Evolutionary conservation across 2,113 vertebrate genomes (phyloP).

Genomic region (Turdus rufiventris): DNA sequence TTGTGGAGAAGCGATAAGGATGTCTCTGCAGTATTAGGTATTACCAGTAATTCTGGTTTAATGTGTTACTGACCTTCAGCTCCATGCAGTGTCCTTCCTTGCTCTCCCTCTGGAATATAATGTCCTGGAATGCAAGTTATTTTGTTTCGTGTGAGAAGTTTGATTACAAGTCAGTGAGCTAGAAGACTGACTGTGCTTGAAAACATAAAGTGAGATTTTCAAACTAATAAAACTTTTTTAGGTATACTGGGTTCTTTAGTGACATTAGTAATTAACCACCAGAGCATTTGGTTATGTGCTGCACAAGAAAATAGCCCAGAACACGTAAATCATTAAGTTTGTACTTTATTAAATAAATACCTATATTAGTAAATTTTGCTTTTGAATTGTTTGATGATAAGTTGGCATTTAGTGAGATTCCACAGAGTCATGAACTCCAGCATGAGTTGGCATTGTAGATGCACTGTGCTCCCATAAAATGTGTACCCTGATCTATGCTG

Average conservation of each 20-base stretch:
- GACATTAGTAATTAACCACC: background rate
- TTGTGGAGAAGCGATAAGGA: background rate
- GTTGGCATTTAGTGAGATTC: background rate
- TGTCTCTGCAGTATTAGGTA: background rate
- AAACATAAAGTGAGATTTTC: background rate
- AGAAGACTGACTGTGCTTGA: background rate
- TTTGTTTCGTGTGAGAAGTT: background rate
- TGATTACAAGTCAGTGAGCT: background rate
- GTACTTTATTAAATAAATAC: background rate
- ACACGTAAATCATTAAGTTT: background rate
- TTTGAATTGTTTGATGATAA: background rate
- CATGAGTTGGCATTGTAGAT: background rate
- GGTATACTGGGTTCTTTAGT: background rate
- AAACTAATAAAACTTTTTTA: background rate
- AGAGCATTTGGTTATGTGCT: background rate
- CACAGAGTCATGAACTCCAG: background rate
- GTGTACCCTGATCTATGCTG: background rate
- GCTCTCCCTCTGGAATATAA: background rate
- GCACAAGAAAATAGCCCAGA: background rate
- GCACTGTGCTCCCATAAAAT: background rate
- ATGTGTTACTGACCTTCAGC: background rate
- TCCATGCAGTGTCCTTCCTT: background rate
- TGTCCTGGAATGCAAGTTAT: background rate
- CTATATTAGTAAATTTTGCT: background rate
- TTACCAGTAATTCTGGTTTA: background rate